phyloP scores from a whole-genome alignment of 2,888 invertebrate species.

The Trichopoda pennipes region DNA sequence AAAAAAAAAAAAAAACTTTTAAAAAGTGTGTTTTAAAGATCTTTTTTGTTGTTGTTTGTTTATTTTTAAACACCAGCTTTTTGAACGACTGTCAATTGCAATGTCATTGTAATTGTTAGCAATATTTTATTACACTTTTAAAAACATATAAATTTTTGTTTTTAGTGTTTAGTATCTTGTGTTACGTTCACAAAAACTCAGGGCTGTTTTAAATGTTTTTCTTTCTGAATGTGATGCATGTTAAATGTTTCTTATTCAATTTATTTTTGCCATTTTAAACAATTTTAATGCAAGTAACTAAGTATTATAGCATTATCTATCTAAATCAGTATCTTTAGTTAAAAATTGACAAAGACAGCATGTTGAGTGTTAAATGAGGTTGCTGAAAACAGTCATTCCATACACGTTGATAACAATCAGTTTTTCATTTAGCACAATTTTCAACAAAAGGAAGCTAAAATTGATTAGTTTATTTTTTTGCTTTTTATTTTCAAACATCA shows the following conservation, averaged over 20 bases:
- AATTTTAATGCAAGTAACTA: slow-evolving; percentile 22
- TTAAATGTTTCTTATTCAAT: slow-evolving; percentile 25
- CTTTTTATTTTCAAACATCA: background rate
- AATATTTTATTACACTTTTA: slow-evolving; percentile 53
- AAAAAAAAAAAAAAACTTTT: background rate
- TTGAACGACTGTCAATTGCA: slow-evolving; percentile 55
- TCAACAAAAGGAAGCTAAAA: too few relatives aligned
- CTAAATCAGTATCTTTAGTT: slow-evolving; percentile 42
- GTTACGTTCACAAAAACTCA: slow-evolving; percentile 24
- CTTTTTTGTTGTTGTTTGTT: background rate
- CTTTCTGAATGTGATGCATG: slow-evolving; percentile 33
- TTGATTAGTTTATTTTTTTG: slow-evolving; percentile 19
- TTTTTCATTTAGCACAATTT: background rate
- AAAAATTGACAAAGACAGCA: slow-evolving; percentile 59
- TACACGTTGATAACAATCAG: slow-evolving; percentile 39
- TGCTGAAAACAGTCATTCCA: slow-evolving; percentile 54
- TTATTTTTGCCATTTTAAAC: slow-evolving; percentile 34
- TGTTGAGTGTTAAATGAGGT: slow-evolving; percentile 54
- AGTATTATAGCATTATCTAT: slow-evolving; percentile 25
- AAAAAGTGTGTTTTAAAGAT: slow-evolving; percentile 28
- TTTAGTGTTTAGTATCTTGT: background rate
- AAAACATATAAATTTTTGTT: background rate
- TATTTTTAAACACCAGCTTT: slow-evolving; percentile 13
- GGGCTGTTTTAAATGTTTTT: slow-evolving; percentile 53
- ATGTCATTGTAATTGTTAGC: slow-evolving; percentile 49